Percentiles rank a stretch among this genome's conserved stretches.
These are phyloP conservation scores for Lasioglossum pauxillum DNA, from an alignment of 2,888 invertebrate genomes.

Conservation along the genomic window DNA sequence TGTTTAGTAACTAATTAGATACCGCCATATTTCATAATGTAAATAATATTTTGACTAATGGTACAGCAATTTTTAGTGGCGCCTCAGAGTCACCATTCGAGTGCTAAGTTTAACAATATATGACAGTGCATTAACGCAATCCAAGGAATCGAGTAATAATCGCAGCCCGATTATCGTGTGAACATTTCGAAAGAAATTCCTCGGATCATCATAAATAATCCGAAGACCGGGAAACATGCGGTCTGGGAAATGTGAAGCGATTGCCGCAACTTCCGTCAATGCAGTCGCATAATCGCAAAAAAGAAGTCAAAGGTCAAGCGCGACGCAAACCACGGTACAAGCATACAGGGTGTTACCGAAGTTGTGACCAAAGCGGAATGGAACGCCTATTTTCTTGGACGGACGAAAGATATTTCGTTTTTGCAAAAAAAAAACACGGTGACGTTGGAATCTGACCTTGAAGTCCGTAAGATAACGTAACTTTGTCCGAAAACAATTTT, in stretches of 20 bases:
- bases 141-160: neutral
- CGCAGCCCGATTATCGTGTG: neutral
- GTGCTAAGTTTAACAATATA: neutral
- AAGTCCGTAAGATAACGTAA: neutral
- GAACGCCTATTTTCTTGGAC: neutral
- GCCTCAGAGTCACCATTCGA: too few relatives aligned
- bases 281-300: constrained; percentile 37
- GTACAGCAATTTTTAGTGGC: too few relatives aligned
- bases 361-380: too few relatives aligned
- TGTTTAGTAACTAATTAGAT: too few relatives aligned
- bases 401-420: neutral
- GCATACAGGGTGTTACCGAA: neutral
- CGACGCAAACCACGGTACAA: constrained; percentile 4
- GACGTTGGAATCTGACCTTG: neutral
- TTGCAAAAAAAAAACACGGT: neutral
- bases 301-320: constrained; percentile 50
- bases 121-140: neutral
- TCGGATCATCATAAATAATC: neutral
- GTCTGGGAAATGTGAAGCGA: constrained; percentile 32
- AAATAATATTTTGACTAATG: too few relatives aligned
- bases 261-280: constrained; percentile 40
- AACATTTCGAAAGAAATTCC: neutral
- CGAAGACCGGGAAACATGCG: constrained; percentile 31
- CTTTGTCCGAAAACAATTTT: neutral
- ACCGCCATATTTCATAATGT: too few relatives aligned